phyloP scores from a whole-genome alignment of 2,888 invertebrate species.

The Onthophagus sagittarius region DNA sequence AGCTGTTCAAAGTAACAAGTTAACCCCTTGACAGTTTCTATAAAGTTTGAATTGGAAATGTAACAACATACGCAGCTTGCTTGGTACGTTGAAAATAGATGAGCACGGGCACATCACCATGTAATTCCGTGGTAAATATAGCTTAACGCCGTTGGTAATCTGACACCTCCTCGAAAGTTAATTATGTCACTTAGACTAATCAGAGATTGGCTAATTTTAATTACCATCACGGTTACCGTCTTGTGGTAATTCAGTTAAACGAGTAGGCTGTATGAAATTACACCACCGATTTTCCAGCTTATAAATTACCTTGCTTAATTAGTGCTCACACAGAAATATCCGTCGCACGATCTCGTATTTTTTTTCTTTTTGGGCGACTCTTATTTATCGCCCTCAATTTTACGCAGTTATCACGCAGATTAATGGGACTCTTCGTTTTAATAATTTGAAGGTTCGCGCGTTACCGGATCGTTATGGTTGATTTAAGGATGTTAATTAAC shows the following conservation, averaged over 20 bases:
- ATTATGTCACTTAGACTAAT: neutral
- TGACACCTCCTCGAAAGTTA: neutral
- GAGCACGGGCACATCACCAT: neutral
- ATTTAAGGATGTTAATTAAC: neutral
- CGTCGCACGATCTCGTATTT: neutral
- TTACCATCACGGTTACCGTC: neutral
- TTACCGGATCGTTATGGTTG: neutral
- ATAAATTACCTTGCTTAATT: constrained; percentile 12
- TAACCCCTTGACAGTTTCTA: neutral
- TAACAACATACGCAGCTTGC: neutral
- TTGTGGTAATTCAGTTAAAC: neutral
- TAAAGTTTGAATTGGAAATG: neutral
- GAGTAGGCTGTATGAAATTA: constrained; percentile 1
- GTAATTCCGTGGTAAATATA: neutral
- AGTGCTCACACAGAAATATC: neutral
- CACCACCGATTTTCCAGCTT: constrained; percentile 1
- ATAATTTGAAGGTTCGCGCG: constrained; percentile 5
- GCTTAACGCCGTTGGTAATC: neutral
- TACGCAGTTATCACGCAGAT: constrained; percentile 7
- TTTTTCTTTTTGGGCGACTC: neutral
- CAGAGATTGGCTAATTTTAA: constrained; percentile 11
- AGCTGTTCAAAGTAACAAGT: neutral
- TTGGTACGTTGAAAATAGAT: neutral
- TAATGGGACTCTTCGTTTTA: neutral
- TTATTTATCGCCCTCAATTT: constrained; percentile 6